Evolutionary conservation across 30 jellyfish, hydroid and myxozoan species (phyloP).

Genomic region (Cassiopea andromeda): DNA sequence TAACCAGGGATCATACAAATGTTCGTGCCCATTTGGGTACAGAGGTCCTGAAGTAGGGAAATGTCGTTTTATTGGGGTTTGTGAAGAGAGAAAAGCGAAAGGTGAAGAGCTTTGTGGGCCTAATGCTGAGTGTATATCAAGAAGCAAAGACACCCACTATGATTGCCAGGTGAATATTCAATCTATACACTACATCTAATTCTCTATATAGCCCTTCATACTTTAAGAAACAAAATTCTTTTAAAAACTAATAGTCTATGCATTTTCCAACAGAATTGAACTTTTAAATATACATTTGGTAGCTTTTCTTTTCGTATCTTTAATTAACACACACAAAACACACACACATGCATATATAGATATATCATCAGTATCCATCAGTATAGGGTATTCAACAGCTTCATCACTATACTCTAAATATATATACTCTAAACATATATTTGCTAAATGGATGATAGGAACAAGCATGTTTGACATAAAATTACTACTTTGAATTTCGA

Average conservation of each 20-base stretch:
- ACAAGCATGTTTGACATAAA: too few relatives aligned
- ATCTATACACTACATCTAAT: neutral
- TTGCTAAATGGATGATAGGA: neutral
- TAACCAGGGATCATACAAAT: constrained; percentile 79
- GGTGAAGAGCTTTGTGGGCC: constrained; percentile 78
- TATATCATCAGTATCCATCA: too few relatives aligned
- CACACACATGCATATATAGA: too few relatives aligned
- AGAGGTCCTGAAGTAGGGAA: constrained; percentile 72
- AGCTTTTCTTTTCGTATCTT: too few relatives aligned
- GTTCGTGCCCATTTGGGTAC: constrained; percentile 83
- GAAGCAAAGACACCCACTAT: constrained; percentile 60
- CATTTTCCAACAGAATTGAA: too few relatives aligned
- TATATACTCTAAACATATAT: neutral
- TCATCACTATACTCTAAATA: too few relatives aligned
- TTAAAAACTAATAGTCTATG: too few relatives aligned
- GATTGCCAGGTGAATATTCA: constrained; percentile 69
- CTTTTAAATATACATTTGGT: too few relatives aligned
- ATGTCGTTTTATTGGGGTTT: constrained; percentile 77
- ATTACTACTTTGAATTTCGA: too few relatives aligned
- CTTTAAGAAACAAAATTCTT: too few relatives aligned
- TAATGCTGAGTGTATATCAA: constrained; percentile 74
- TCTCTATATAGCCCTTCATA: neutral
- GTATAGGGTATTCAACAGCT: too few relatives aligned
- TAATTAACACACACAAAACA: too few relatives aligned
- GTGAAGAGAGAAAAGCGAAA: constrained; percentile 59